Base-by-base conservation (phyloP, 2,888 invertebrate species). In the Cinara cedri region DNA sequence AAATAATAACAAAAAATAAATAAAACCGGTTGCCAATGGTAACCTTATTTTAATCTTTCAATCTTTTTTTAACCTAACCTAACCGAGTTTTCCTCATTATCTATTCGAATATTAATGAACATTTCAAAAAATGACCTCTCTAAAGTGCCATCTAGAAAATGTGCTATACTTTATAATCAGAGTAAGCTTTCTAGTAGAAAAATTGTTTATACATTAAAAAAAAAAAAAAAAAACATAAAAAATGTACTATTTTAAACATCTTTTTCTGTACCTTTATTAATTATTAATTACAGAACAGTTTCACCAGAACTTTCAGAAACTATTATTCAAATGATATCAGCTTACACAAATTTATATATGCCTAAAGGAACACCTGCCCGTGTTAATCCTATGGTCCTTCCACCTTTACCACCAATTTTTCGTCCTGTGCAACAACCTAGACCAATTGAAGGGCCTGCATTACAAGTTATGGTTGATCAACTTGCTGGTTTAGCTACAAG, bases 281-380 rank as follows among this genome's bases (percentile, higher is more conserved):
- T n/a, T n/a, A n/a, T n/a, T 1, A 34, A 54, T 81, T 81, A 26
- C 82, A 87, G 90, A 21, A 93, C 88, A 85, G 92, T 96, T 57
- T 91, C 92, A 63, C 93, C 91, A 82, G 97, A 97, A 83, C 88
- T 95, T 82, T 91, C 92, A 21, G 97, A 97, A 82, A 91, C 93
- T 21, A 96, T 97, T 78, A 88, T 93, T 85, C 91, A 92, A 80
- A 93, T 97, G 87, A 91, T 93, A 14, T 89, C 91, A 76, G 96
- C 92, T 85, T 96, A 96, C 84, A 92, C 92, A 83, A 87, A 93
- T 71, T 86, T 96, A 75, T 93, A 90, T 84, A 94, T 94, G 85
- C 89, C 91, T 13, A 89, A 93, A 84, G 92, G 90, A 83, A 92
- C 90, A 83, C 3, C 70, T 1, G 11, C 54, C 16, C 71, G 71